phyloP scores from a whole-genome alignment of 2,113 vertebrate species.

The Onychorhynchus coronatus region DNA sequence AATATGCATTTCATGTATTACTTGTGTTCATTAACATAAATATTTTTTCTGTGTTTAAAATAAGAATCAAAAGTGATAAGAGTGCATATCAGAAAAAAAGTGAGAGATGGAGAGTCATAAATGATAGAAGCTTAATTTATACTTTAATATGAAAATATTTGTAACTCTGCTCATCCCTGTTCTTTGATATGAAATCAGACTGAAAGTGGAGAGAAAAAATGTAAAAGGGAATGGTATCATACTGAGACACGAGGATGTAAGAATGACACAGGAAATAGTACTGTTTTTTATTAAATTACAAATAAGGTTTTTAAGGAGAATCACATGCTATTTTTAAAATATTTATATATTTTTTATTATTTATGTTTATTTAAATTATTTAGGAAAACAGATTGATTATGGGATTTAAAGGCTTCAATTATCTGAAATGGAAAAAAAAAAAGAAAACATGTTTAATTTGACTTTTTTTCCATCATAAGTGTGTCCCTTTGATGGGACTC shows the following conservation, averaged over 20 bases:
- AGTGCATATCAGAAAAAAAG: background rate
- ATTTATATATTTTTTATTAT: background rate
- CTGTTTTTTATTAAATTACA: background rate
- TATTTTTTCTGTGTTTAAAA: background rate
- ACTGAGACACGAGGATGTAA: background rate
- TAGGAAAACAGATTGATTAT: background rate
- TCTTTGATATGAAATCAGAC: background rate
- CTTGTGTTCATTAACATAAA: background rate
- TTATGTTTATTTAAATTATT: background rate
- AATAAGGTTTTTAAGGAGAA: background rate
- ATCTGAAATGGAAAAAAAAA: background rate
- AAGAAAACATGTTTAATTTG: fast-evolving
- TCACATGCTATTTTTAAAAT: background rate
- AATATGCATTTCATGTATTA: background rate
- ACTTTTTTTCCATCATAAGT: background rate
- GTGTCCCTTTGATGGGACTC: too few relatives aligned
- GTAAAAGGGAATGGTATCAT: background rate
- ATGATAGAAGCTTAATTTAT: background rate
- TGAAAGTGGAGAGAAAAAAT: background rate
- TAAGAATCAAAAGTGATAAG: background rate
- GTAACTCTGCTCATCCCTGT: background rate
- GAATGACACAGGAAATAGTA: background rate
- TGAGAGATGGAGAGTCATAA: background rate
- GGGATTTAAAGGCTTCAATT: background rate
- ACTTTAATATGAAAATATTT: background rate